Evolutionary conservation across 2,797 vertebrate genomes (phyloP), one percentile per base, ranked within the genome.

Genomic region (Tenualosa thibaudeaui): DNA sequence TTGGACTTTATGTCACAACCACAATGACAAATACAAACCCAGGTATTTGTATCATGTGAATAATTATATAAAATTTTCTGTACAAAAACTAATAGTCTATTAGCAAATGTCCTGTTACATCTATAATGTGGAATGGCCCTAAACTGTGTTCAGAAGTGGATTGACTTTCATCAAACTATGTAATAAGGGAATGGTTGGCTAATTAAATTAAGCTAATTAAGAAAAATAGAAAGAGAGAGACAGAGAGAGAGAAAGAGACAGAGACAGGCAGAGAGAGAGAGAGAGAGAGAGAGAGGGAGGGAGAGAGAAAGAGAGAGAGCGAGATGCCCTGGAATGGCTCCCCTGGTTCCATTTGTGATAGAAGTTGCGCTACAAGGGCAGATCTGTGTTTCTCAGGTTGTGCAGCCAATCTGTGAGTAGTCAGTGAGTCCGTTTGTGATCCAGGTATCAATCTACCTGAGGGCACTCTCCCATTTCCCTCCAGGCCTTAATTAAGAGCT

Each of bases 391-490:
- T 6, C 2, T 22, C 37, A 78, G 37, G 71, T 9, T 78, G 71
- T 43, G 13, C 71, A 78, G 71, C 71, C 71, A 71, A 31, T 71
- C 15, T 71, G 37, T 7, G 12, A 31, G 62, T 31, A 26, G 24
- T 37, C 31, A 71, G 54, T n/a, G 22, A 24, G 58, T 24, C 58
- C 24, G 58, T 60, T 60, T 24, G 58, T n/a, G 58, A 5, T 78
- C 37, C 37, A 78, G 71, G 37, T 46, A 43, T 40, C 71, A 78
- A 46, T 46, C 71, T 78, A 78, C 37, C 71, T 78, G 65, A 37
- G 31, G 37, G 65, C 1, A 1, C 26, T 71, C 65, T 71, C 13
- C 7, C 1, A 2, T 78, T 46, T 43, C 71, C 40, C 40, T 46
- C 19, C 40, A 78, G 71, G 37, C 71, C 40, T 46, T 46, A 78